Evolutionary conservation across 2,797 vertebrate genomes (phyloP).

Genomic region (Sebastes hubbsi): DNA sequence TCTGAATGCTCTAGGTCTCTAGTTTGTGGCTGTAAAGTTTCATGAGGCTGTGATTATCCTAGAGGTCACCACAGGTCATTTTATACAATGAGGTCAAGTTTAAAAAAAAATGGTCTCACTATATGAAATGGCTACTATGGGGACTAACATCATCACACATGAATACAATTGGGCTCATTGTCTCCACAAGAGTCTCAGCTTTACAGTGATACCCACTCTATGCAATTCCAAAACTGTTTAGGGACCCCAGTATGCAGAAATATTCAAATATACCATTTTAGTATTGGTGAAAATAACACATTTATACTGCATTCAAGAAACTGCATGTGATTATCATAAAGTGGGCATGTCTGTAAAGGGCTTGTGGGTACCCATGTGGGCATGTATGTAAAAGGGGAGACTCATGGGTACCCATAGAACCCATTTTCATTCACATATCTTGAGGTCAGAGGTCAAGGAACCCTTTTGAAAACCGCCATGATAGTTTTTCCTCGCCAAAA

Average conservation of each 20-base stretch:
- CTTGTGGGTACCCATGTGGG: too few relatives aligned
- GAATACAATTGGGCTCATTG: too few relatives aligned
- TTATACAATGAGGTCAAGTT: background rate
- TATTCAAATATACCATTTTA: background rate
- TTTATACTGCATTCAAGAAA: too few relatives aligned
- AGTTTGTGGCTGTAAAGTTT: background rate
- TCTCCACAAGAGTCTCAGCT: background rate
- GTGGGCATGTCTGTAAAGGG: background rate
- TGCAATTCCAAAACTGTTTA: too few relatives aligned
- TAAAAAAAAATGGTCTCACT: background rate
- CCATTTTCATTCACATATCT: background rate
- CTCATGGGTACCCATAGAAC: background rate
- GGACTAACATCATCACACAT: background rate
- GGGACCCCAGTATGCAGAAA: background rate
- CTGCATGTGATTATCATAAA: background rate
- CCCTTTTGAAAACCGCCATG: too few relatives aligned
- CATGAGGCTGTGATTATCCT: background rate
- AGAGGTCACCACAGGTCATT: too few relatives aligned
- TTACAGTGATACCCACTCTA: background rate
- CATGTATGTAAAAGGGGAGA: background rate
- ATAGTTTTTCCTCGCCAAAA: background rate
- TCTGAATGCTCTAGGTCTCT: background rate
- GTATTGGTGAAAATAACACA: background rate
- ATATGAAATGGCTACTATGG: background rate
- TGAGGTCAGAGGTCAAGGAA: background rate